phyloP scores from a whole-genome alignment of 1,140 invertebrate species.

The Trichomalopsis sarcophagae region DNA sequence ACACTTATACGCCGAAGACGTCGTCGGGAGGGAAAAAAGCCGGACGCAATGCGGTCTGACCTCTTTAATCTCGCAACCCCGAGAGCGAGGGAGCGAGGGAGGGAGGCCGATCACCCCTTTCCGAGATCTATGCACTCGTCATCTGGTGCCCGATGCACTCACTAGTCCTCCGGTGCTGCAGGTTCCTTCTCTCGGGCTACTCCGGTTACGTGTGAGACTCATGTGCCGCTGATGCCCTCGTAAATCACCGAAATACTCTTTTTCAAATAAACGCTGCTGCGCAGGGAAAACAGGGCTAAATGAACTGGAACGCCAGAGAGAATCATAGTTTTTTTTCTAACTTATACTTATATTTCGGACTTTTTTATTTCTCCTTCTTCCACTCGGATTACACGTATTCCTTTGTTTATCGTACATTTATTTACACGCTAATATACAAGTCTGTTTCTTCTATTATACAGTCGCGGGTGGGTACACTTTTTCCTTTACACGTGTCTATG shows the following conservation, averaged over 20 bases:
- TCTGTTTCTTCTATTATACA: conserved; percentile 46
- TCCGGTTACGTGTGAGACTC: neutral
- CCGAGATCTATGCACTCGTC: neutral
- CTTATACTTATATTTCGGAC: neutral
- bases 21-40: conserved; percentile 22
- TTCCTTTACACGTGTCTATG: neutral
- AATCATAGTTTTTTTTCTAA: neutral
- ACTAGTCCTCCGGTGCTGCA: neutral
- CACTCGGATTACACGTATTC: conserved; percentile 34
- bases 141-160: conserved; percentile 6
- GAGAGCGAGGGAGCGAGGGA: neutral
- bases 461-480: neutral
- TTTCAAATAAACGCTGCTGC: neutral
- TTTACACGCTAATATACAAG: conserved; percentile 74
- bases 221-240: neutral
- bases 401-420: conserved; percentile 70
- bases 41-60: neutral
- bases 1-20: conserved; percentile 13
- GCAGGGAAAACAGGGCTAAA: neutral
- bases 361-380: conserved; percentile 19
- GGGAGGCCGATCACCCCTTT: conserved; percentile 34
- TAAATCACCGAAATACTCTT: conserved; percentile 36
- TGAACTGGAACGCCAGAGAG: neutral
- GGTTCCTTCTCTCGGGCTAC: conserved; percentile 19
- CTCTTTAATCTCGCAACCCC: conserved; percentile 29